Evolutionary conservation across 2,797 vertebrate genomes (phyloP).

Genomic region (Crocodylus rhombifer): DNA sequence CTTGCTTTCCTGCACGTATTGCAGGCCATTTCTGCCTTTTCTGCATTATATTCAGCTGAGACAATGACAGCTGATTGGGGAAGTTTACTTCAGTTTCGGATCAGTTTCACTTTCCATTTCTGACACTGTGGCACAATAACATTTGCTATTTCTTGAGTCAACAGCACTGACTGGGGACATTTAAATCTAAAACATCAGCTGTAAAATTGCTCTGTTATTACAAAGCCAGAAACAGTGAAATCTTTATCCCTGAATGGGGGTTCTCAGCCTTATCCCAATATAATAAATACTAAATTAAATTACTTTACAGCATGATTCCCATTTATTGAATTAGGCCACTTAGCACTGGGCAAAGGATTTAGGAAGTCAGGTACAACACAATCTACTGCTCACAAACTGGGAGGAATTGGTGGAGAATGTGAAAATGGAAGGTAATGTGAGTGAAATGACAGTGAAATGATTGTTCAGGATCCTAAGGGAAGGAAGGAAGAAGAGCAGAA

Average conservation of each 20-base stretch:
- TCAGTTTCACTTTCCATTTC: slow-evolving; percentile 9
- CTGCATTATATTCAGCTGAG: neutral
- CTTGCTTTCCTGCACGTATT: neutral
- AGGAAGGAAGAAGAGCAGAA: too few species aligned
- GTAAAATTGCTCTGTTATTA: neutral
- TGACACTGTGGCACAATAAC: neutral
- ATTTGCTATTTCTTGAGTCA: neutral
- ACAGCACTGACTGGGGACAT: neutral
- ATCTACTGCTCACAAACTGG: too few species aligned
- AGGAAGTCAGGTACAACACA: neutral
- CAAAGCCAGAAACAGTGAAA: neutral
- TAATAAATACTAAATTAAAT: slow-evolving; percentile 4
- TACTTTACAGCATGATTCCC: neutral
- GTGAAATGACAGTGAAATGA: too few species aligned
- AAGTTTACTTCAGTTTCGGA: neutral
- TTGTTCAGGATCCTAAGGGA: too few species aligned
- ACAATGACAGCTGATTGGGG: fast-evolving
- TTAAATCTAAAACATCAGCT: neutral
- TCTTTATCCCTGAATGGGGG: neutral
- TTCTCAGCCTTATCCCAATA: neutral
- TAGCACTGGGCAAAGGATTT: slow-evolving; percentile 12
- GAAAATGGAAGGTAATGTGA: too few species aligned
- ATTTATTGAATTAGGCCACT: neutral
- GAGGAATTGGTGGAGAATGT: too few species aligned
- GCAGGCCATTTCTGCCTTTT: slow-evolving; percentile 11